A percentile compares a stretch with the other conserved stretches of the same genome.
These are phyloP conservation scores for Epinephelus awoara DNA, from an alignment of 2,797 vertebrate species.

Conservation along the genomic window DNA sequence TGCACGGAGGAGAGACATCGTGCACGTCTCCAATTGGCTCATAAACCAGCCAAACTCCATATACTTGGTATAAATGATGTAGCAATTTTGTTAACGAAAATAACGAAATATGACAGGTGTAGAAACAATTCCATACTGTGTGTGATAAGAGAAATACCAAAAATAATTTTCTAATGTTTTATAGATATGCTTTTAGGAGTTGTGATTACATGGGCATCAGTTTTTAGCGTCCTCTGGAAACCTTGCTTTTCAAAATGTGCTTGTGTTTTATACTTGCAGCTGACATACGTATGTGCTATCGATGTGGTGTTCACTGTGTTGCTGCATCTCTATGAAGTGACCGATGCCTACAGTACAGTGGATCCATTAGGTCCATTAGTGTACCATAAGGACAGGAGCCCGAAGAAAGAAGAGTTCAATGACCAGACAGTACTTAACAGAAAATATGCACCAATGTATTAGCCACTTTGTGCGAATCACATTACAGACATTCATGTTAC, in stretches of 20 bases:
- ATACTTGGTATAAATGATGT: neutral
- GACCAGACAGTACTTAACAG: slow-evolving; percentile 44
- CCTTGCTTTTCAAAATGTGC: neutral
- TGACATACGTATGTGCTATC: neutral
- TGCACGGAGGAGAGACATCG: neutral
- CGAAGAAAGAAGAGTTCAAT: slow-evolving; percentile 33
- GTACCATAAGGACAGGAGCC: neutral
- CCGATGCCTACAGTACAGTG: neutral
- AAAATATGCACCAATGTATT: slow-evolving; percentile 70
- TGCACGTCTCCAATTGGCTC: neutral
- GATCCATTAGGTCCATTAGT: neutral
- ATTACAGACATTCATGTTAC: slow-evolving; percentile 76
- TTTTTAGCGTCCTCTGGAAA: neutral
- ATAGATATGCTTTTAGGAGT: neutral
- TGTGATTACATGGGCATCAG: neutral
- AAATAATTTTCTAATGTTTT: neutral
- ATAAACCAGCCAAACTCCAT: slow-evolving; percentile 1
- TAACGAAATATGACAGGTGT: neutral
- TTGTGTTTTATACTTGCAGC: neutral
- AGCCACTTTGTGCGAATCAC: slow-evolving; percentile 77
- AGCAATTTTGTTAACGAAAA: neutral
- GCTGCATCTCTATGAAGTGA: neutral
- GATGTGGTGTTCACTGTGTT: neutral
- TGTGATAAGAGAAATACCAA: neutral
- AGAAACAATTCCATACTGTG: neutral